Conservation (phyloP, 2,888 invertebrate species). For the Opisthograptis luteolata region DNA sequence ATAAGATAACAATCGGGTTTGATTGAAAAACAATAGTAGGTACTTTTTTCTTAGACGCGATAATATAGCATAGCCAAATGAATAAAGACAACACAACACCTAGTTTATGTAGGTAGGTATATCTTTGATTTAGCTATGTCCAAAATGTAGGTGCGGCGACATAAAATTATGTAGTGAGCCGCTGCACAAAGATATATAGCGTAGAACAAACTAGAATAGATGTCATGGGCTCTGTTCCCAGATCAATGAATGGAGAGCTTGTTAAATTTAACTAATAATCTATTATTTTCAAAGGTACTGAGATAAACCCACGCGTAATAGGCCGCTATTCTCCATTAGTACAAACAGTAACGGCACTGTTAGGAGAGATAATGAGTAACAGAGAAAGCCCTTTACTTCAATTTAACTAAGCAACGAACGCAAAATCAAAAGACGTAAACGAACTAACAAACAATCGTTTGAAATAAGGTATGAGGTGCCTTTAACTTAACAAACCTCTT, state of each 20-base stretch:
- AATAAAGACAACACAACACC: no score
- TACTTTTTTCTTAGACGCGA: constrained; percentile 6
- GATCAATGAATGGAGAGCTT: constrained; percentile 17
- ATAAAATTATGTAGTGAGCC: not conserved
- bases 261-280: constrained; percentile 18
- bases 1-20: constrained; percentile 21
- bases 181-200: constrained; percentile 16
- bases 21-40: constrained; percentile 24
- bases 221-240: constrained; percentile 10
- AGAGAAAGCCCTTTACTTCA: constrained; percentile 43
- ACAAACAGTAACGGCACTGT: constrained; percentile 37
- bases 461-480: constrained; percentile 16
- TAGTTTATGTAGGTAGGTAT: no score
- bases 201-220: constrained; percentile 5
- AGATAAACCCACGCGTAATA: constrained; percentile 23
- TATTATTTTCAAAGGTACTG: constrained; percentile 15
- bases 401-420: constrained; percentile 42
- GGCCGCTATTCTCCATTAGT: constrained; percentile 37
- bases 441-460: constrained; percentile 29
- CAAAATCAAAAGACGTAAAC: constrained; percentile 21
- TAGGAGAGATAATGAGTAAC: constrained; percentile 42
- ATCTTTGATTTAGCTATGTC: not conserved
- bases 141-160: not conserved
- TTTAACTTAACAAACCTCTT: constrained; percentile 4
- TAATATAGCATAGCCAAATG: not conserved